Conservation (phyloP, 2,797 vertebrate species). For the Acridotheres tristis region DNA sequence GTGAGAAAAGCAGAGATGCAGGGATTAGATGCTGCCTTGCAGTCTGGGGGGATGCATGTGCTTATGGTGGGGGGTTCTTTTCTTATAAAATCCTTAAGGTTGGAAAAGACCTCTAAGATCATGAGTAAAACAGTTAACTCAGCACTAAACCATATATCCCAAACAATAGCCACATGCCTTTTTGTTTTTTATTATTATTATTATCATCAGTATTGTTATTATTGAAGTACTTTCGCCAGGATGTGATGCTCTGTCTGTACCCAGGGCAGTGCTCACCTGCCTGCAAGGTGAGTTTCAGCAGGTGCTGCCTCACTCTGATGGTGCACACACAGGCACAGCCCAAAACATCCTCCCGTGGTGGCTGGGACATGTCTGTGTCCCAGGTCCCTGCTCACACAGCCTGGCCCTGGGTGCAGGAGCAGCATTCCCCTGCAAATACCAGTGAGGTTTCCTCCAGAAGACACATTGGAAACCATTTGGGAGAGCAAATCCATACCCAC, state of each 20-base stretch:
- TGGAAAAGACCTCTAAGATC: neutral
- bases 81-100: neutral
- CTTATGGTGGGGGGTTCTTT: neutral
- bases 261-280: neutral
- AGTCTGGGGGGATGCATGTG: neutral
- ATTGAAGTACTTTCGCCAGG: neutral
- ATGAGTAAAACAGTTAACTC: fast-evolving
- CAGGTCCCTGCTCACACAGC: fast-evolving
- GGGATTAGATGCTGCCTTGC: neutral
- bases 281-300: neutral
- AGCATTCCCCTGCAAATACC: neutral
- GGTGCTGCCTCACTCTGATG: neutral
- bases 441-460: neutral
- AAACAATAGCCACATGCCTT: neutral
- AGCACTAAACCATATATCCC: neutral
- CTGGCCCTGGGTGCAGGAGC: neutral
- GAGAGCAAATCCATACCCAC: neutral
- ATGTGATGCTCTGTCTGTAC: neutral
- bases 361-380: fast-evolving
- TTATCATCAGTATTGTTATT: neutral
- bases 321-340: neutral
- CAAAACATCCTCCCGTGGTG: neutral
- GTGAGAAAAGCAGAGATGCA: neutral
- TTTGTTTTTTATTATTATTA: neutral
- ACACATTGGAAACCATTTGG: slow-evolving; percentile 23